phyloP scores from a whole-genome alignment of 1,140 invertebrate genomes.

The Lithobius niger region DNA sequence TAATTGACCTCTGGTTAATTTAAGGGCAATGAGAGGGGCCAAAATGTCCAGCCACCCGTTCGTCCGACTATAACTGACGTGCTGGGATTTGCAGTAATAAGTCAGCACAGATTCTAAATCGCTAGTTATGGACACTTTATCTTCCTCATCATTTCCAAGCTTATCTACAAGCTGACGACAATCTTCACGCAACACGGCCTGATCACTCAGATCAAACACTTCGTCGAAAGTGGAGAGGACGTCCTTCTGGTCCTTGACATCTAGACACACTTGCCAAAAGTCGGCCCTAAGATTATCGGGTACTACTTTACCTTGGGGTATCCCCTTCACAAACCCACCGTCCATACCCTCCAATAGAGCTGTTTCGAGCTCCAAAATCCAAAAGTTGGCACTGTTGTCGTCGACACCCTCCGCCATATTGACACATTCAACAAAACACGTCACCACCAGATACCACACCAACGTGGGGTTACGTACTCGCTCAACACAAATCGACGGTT shows the following conservation, averaged over 20 bases:
- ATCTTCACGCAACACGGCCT: conserved; percentile 74
- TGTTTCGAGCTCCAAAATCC: no score
- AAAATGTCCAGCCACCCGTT: conserved; percentile 91
- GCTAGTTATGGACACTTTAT: conserved; percentile 73
- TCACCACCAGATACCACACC: no score
- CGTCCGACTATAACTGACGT: conserved; percentile 54
- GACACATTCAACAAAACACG: no score
- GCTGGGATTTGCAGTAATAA: conserved; percentile 81
- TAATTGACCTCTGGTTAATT: conserved; percentile 66
- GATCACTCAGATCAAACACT: conserved; percentile 88
- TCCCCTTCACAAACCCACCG: no score
- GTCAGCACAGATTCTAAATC: conserved; percentile 93
- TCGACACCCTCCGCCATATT: no score
- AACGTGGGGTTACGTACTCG: no score
- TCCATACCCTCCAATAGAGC: no score
- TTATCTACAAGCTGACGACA: conserved; percentile 79
- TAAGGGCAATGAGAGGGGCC: conserved; percentile 72
- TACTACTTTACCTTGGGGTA: no score
- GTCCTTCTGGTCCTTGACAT: conserved; percentile 64
- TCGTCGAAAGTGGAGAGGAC: conserved; percentile 83
- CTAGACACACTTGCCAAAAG: no score
- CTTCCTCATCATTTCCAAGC: conserved; percentile 86
- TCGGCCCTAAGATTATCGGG: no score
- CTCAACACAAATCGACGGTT: no score
- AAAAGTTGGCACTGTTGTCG: no score